phyloP scores from a whole-genome alignment of 1,140 invertebrate genomes.

The Elymnias hypermnestra region DNA sequence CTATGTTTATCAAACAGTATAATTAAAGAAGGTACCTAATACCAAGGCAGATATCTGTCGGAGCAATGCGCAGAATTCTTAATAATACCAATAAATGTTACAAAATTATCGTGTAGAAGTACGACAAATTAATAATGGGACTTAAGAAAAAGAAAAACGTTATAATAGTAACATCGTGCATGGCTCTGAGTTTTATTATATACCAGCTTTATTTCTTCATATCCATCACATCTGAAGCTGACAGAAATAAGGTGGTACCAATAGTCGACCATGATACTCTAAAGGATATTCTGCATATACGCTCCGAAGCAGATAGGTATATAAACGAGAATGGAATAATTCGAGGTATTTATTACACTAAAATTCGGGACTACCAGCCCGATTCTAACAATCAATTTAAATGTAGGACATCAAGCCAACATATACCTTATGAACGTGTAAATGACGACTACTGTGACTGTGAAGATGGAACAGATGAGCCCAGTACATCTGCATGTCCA shows the following conservation, averaged over 20 bases:
- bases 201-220: slow-evolving; percentile 65
- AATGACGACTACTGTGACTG: slow-evolving; percentile 98
- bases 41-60: too few relatives aligned
- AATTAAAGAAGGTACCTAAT: too few relatives aligned
- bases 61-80: too few relatives aligned
- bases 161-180: slow-evolving; percentile 41
- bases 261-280: slow-evolving; percentile 36
- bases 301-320: slow-evolving; percentile 50
- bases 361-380: slow-evolving; percentile 49
- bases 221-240: slow-evolving; percentile 45
- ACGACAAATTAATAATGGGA: slow-evolving; percentile 32
- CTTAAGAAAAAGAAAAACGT: slow-evolving; percentile 62
- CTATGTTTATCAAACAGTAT: too few relatives aligned
- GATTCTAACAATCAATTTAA: slow-evolving; percentile 48
- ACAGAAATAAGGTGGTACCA: slow-evolving; percentile 31
- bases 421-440: slow-evolving; percentile 77
- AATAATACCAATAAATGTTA: too few relatives aligned
- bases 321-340: slow-evolving; percentile 57
- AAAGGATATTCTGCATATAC: slow-evolving; percentile 34
- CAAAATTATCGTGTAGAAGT: background rate
- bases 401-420: slow-evolving; percentile 45
- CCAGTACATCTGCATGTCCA: slow-evolving; percentile 91
- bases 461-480: slow-evolving; percentile 91
- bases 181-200: slow-evolving; percentile 50
- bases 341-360: slow-evolving; percentile 45